phyloP scores from a whole-genome alignment of 2,113 vertebrate genomes.

The Perccottus glenii region DNA sequence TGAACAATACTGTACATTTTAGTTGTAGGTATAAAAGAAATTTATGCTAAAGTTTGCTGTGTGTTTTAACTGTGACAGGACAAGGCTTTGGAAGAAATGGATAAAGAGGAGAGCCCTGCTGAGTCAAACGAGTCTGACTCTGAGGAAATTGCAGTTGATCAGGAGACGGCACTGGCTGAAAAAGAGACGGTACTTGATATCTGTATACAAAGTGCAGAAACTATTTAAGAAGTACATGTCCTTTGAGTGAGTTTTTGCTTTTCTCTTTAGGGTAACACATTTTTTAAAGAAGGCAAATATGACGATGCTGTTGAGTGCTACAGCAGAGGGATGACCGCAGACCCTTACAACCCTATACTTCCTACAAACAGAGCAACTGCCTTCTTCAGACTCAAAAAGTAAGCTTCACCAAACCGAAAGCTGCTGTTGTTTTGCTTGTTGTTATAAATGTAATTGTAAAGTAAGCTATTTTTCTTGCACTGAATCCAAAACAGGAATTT shows the following conservation, averaged over 20 bases:
- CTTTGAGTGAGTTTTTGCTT: background rate
- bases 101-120: constrained; percentile 86
- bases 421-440: too few species aligned
- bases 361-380: constrained; percentile 92
- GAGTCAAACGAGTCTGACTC: constrained; percentile 90
- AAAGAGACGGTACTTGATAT: constrained; percentile 86
- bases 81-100: constrained; percentile 88
- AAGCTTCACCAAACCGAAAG: constrained; percentile 26
- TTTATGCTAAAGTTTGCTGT: background rate
- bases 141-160: constrained; percentile 84
- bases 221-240: background rate
- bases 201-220: background rate
- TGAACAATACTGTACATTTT: too few species aligned
- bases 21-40: background rate
- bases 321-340: constrained; percentile 89
- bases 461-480: too few species aligned
- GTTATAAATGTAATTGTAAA: too few species aligned
- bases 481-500: too few species aligned
- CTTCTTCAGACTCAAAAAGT: constrained; percentile 93
- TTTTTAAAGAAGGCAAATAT: constrained; percentile 91
- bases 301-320: constrained; percentile 93
- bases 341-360: constrained; percentile 89
- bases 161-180: constrained; percentile 83
- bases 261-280: constrained; percentile 85
- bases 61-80: constrained; percentile 74